Base-by-base conservation (phyloP, 2,797 vertebrate species). In the Oryzias dopingdopingensis region DNA sequence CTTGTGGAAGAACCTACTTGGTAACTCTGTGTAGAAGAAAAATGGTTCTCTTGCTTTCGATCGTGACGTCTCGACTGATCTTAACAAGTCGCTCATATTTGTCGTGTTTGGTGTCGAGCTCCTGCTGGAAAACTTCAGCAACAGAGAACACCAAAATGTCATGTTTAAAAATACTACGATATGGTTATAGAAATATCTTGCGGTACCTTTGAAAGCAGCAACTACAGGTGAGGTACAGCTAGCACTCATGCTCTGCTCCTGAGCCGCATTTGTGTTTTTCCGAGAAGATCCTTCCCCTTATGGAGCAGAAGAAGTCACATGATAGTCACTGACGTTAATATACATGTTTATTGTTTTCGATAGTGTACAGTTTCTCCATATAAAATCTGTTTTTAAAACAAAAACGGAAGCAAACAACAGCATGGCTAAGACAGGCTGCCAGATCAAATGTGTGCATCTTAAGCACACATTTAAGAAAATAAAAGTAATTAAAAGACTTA, bases 31-130 rank as follows among this genome's bases (percentile, higher is more conserved):
- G 97, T 45, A 99, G 85, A 63, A 99, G 93, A 70, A 99, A 99
- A 81, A 99, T 99, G 0, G 93, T 95, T 76, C 97, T 93, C 86
- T 98, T 99, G 91, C 96, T 99, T 83, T 99, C 97, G 0, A 99
- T 98, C 18, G 97, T 99, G 83, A 98, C 83, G 66, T 99, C 97
- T 42, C 97, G 94, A 68, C 96, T 96, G 74, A 97, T 91, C 84
- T 98, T 99, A 45, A 99, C 95, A 1, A 99, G 93, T 8, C 95
- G 92, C 62, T 99, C 97, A 0, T 99, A 91, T 82, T 96, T 99
- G 74, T 99, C 97, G 0, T 99, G 95, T 70, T 92, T 94, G 52
- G 92, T 93, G 82, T 99, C 97, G 2, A 99, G 92, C 76, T 99
- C 97, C 88, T 92, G 88, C 77, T 98, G 97, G 86, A 99, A 99